Evolutionary conservation across 1,140 invertebrate species (phyloP).

Genomic region (Pachyrhynchus sulphureomaculatus): DNA sequence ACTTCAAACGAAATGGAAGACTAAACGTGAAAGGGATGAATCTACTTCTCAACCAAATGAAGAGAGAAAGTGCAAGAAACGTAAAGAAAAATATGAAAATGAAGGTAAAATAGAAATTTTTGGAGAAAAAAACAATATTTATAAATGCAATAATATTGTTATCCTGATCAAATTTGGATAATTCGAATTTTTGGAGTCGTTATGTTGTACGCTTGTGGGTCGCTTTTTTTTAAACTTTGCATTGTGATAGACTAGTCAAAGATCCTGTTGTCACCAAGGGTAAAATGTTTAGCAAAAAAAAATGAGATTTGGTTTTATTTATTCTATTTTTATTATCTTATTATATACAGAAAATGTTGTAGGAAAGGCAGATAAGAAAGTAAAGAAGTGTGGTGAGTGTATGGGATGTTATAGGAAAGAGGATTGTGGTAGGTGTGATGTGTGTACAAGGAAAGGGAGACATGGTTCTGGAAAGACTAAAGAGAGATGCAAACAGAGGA

Average conservation of each 20-base stretch:
- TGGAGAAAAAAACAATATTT: too few relatives aligned
- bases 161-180: too few relatives aligned
- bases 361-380: conserved; percentile 45
- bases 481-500: conserved; percentile 65
- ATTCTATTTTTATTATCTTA: too few relatives aligned
- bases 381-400: conserved; percentile 77
- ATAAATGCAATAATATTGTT: too few relatives aligned
- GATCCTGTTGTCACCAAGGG: not conserved
- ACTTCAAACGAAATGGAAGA: conserved; percentile 77
- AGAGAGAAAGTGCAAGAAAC: conserved; percentile 55
- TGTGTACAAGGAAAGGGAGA: conserved; percentile 77
- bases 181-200: too few relatives aligned
- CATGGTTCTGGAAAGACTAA: conserved; percentile 73
- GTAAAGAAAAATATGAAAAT: conserved; percentile 48
- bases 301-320: too few relatives aligned
- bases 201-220: too few relatives aligned
- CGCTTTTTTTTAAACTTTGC: too few relatives aligned
- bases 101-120: not conserved
- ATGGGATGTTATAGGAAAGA: conserved; percentile 75
- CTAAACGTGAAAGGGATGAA: conserved; percentile 57
- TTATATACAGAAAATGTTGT: conserved; percentile 3
- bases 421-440: conserved; percentile 85
- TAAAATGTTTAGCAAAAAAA: not conserved
- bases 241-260: too few relatives aligned
- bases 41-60: conserved; percentile 45